Base-by-base conservation (phyloP, 1,140 invertebrate species). In the Hyposmocoma kahamanoa region DNA sequence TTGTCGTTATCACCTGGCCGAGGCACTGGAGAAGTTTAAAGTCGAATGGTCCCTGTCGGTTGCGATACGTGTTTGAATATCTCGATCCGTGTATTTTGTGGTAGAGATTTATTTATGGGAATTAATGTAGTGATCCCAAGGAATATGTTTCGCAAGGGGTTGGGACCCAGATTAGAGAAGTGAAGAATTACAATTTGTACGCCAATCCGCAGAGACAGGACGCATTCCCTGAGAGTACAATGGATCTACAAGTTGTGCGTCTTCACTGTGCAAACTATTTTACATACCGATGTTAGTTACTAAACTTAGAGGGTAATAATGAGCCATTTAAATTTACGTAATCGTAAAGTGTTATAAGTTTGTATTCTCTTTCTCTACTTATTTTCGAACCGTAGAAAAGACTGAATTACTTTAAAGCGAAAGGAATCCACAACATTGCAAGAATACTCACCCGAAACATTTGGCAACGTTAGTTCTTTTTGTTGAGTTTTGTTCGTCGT, bases 271-370 rank as follows among this genome's bases (percentile, higher is more conserved):
- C 50, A 53, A 74, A 68, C 67, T 80, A 83, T 83, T 81, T 84
- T 84, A 78, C 72, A 80, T 80, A 80, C 76, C 68, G 75, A 82
- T 73, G 73, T 77, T 81, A 84, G 81, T 82, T 75, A 80, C 65
- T 75, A 74, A 62, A 60, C 67, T 67, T 80, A 84, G 70, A 62
- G 50, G 50, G 68, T 75, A 72, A 69, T 75, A 71, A 42, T 71
- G 64, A 71, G 63, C 60, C 70, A 72, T 76, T 76, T 69, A 60
- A 66, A 67, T 70, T 80, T 80, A 77, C 69, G 71, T 80, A 76
- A 76, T 65, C 59, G 54, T 58, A 65, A 67, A 59, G 48, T 66
- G 54, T 58, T 68, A 70, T 60, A 53, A 64, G 51, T 67, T 68
- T 68, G 59, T 57, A 59, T 62, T 61, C 54, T 70, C 50, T 70